Conservation (phyloP, 2,797 vertebrate genomes). For the Sebastes wilsoni region DNA sequence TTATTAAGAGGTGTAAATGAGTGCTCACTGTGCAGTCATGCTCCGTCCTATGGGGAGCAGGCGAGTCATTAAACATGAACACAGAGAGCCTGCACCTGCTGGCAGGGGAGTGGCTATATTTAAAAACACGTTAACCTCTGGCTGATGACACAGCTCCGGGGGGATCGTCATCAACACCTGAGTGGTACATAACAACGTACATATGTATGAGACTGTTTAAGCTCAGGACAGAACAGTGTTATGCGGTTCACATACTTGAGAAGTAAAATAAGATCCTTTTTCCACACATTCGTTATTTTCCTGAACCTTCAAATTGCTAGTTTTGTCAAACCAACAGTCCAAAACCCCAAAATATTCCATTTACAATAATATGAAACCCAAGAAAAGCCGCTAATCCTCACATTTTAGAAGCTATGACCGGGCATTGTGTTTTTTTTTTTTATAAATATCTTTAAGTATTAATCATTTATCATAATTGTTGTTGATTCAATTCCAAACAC, state of each 20-base stretch:
- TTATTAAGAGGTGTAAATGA: constrained; percentile 36
- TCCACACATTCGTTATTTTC: neutral
- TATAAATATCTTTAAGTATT: neutral
- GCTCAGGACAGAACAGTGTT: neutral
- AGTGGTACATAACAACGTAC: constrained; percentile 1
- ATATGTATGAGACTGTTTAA: neutral
- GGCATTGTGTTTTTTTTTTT: neutral
- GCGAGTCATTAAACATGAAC: constrained; percentile 11
- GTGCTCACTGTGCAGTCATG: neutral
- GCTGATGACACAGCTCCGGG: constrained; percentile 51
- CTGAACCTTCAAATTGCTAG: too few relatives aligned
- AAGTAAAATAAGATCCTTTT: neutral
- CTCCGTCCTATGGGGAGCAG: neutral
- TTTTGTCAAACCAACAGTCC: too few relatives aligned
- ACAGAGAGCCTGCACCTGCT: neutral
- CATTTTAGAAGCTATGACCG: too few relatives aligned
- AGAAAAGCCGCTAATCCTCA: neutral
- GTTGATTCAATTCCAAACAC: neutral
- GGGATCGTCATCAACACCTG: constrained; percentile 19
- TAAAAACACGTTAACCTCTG: constrained; percentile 65
- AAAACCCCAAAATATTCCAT: neutral
- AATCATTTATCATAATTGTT: neutral
- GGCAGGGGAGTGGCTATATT: constrained; percentile 58
- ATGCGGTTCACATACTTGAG: neutral
- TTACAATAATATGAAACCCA: neutral